Conservation (phyloP, 1,140 invertebrate species). For the Drosophila bocqueti region DNA sequence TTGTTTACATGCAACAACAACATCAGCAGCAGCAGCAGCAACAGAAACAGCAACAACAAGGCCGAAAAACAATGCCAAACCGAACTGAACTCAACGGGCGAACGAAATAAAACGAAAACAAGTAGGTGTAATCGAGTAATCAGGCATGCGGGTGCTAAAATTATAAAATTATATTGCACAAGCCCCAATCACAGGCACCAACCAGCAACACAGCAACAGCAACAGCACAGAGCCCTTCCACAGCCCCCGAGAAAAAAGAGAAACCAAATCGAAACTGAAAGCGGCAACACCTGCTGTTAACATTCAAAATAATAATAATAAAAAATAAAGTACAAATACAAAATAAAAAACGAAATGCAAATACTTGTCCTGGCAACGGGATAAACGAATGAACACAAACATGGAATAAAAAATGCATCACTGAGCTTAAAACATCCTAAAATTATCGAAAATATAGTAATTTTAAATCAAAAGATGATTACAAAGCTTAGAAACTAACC, state of each 20-base stretch:
- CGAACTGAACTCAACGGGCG: constrained; percentile 18
- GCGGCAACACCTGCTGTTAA: not conserved
- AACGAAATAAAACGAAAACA: constrained; percentile 18
- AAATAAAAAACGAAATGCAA: not conserved
- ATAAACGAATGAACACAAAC: not conserved
- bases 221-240: constrained; percentile 2
- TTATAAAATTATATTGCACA: constrained; percentile 71
- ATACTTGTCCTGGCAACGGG: not conserved
- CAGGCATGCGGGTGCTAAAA: constrained; percentile 78
- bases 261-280: constrained; percentile 4
- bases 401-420: not conserved
- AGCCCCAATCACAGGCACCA: constrained; percentile 29
- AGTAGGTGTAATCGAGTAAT: constrained; percentile 69
- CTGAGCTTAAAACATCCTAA: not conserved
- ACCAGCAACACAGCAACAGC: not conserved
- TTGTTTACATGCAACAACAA: constrained; percentile 72
- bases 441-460: not conserved
- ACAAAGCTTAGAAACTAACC: not conserved
- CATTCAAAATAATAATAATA: not conserved
- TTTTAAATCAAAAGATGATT: not conserved
- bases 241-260: not conserved
- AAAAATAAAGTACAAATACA: not conserved
- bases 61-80: constrained; percentile 24
- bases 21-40: constrained; percentile 6
- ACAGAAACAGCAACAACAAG: constrained; percentile 4